A percentile compares a stretch with the other conserved stretches of the same genome.
These are phyloP conservation scores for Eupithecia subfuscata DNA, from an alignment of 2,888 invertebrate genomes.

Conservation along the genomic window DNA sequence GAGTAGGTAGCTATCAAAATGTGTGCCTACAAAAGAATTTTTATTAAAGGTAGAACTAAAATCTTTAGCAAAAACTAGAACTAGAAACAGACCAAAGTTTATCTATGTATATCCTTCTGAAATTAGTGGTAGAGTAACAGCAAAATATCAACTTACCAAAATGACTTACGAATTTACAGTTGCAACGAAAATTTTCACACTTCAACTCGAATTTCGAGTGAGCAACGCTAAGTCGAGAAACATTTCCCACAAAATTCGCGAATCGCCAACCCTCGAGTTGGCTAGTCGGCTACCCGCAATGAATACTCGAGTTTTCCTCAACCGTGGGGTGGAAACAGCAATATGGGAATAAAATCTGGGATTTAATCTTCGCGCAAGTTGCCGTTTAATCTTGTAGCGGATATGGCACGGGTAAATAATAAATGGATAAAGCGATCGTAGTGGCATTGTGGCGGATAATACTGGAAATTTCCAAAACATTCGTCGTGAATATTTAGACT, in stretches of 20 bases:
- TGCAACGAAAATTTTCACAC: constrained; percentile 7
- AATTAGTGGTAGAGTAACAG: neutral
- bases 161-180: neutral
- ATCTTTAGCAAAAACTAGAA: neutral
- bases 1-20: no score
- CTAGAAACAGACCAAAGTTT: neutral
- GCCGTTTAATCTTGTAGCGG: constrained; percentile 79
- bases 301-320: constrained; percentile 80
- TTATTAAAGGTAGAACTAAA: neutral
- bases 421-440: constrained; percentile 76
- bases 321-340: constrained; percentile 75
- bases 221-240: constrained; percentile 11
- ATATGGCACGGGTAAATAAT: constrained; percentile 79
- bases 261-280: constrained; percentile 49
- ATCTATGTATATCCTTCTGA: neutral
- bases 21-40: neutral
- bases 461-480: neutral
- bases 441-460: neutral
- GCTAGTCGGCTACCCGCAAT: constrained; percentile 78
- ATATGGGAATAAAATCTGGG: constrained; percentile 81
- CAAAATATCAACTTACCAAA: constrained; percentile 2
- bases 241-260: constrained; percentile 22
- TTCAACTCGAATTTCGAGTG: constrained; percentile 5
- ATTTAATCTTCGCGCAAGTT: constrained; percentile 81
- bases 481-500: neutral